These are phyloP conservation scores for Oppia nitens DNA, from an alignment of 1,140 invertebrate species.

Conservation along the genomic window DNA sequence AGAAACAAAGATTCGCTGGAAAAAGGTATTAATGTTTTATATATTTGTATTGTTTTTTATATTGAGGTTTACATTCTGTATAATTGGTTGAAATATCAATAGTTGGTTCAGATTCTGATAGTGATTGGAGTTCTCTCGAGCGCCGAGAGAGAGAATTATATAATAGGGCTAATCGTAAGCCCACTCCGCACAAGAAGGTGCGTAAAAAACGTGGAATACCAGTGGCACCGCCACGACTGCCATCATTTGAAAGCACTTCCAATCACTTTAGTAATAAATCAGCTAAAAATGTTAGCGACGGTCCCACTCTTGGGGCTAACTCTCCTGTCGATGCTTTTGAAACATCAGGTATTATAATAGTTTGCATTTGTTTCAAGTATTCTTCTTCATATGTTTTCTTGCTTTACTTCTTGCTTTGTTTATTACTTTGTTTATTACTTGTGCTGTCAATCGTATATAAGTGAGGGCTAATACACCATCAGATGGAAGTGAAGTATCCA, in stretches of 20 bases:
- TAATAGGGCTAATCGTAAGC: constrained; percentile 45
- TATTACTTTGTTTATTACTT: too few relatives aligned
- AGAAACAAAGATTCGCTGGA: constrained; percentile 4
- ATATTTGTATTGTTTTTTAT: neutral
- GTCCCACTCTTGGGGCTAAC: neutral
- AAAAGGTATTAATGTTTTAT: constrained; percentile 5
- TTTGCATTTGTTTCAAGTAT: neutral
- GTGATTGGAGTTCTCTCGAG: constrained; percentile 63
- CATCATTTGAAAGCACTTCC: constrained; percentile 31
- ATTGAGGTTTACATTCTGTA: neutral
- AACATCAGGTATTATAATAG: neutral
- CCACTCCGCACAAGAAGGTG: constrained; percentile 45
- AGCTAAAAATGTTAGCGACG: neutral
- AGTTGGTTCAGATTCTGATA: constrained; percentile 48
- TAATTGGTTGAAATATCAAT: constrained; percentile 11
- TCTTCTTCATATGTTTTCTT: neutral
- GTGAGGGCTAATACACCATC: neutral
- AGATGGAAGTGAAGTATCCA: constrained; percentile 18
- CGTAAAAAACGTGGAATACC: constrained; percentile 48
- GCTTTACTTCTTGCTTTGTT: neutral
- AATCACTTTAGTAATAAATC: constrained; percentile 4
- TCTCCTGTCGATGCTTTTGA: neutral
- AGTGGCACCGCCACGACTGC: constrained; percentile 66
- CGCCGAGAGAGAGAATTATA: constrained; percentile 31
- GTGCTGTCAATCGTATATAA: neutral